Base-by-base conservation (phyloP, 2,797 vertebrate species). In the Tadarida brasiliensis region DNA sequence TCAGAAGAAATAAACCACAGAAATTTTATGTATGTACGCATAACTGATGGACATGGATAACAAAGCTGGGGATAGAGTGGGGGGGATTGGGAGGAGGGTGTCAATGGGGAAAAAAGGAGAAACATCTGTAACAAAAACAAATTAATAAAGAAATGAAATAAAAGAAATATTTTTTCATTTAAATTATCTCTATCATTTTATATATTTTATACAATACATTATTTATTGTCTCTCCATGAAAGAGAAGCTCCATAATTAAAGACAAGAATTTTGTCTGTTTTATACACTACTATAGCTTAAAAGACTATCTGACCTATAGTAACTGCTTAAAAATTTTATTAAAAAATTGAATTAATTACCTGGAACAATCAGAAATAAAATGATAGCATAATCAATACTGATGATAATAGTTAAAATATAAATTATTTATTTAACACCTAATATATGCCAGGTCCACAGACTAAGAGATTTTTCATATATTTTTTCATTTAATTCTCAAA, bases 401-500 rank as follows among this genome's bases (percentile, higher is more conserved):
- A 73, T 44, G n/a, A 56, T n/a, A 80, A 88, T 71, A n/a, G 71
- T 44, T 54, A 44, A n/a, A 63, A 54, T 30, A 74, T 17, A 11
- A 56, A 65, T 33, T 82, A 61, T 76, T 54, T 81, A 81, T 20
- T 70, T 12, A 77, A 35, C 39, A 9, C 7, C 80, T 80, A 78
- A 11, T n/a, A n/a, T 65, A 17, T 76, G 19, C 7, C 73, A 57
- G 57, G 14, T 44, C 11, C 12, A 35, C 3, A 76, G 15, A 1
- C 22, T 89, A 67, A 91, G 15, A 85, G 20, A 14, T 74, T 89
- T 56, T 57, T 30, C 5, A 80, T 68, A 1, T 47, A 85, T 81
- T 80, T 91, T 77, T 70, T 87, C 19, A 73, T 74, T 92, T 94
- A 47, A 78, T 90, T 90, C 26, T 59, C 9, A 95, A 83, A 81